Percentiles rank a stretch among this genome's conserved stretches.
These are phyloP conservation scores for Parazoanthus atlanticus DNA, from an alignment of 92 coral and sea anemone genomes.

Conservation along the genomic window DNA sequence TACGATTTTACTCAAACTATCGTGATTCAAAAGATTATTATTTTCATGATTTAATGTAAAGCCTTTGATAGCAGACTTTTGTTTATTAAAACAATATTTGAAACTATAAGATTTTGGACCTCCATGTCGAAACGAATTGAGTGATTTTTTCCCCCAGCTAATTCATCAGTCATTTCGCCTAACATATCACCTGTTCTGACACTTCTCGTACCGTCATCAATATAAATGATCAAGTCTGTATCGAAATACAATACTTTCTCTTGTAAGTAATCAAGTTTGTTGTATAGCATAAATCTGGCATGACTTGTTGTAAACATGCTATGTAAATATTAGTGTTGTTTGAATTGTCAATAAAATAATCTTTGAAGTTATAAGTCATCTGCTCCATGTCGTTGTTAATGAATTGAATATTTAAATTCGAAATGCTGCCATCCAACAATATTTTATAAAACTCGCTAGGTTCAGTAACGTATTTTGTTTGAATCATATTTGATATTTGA, in stretches of 20 bases:
- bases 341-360: conserved; percentile 30
- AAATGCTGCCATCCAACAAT: conserved; percentile 30
- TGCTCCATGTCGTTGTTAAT: conserved; percentile 37
- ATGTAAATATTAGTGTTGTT: conserved; percentile 34
- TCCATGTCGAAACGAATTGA: conserved; percentile 26
- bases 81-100: not conserved
- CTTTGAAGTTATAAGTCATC: not conserved
- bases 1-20: not conserved
- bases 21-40: conserved; percentile 12
- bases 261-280: not conserved
- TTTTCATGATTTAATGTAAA: not conserved
- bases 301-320: not conserved
- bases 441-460: conserved; percentile 41
- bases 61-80: conserved; percentile 3
- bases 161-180: conserved; percentile 22
- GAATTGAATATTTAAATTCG: conserved; percentile 38
- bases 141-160: not conserved
- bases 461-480: conserved; percentile 43
- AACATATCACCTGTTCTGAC: conserved; percentile 10
- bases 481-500: conserved; percentile 7
- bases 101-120: conserved; percentile 13
- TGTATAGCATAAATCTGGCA: not conserved
- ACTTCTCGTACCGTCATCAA: conserved; percentile 13
- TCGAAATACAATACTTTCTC: conserved; percentile 24
- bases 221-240: not conserved